Base-by-base conservation (phyloP, 2,113 vertebrate species). In the Apodemus sylvaticus region DNA sequence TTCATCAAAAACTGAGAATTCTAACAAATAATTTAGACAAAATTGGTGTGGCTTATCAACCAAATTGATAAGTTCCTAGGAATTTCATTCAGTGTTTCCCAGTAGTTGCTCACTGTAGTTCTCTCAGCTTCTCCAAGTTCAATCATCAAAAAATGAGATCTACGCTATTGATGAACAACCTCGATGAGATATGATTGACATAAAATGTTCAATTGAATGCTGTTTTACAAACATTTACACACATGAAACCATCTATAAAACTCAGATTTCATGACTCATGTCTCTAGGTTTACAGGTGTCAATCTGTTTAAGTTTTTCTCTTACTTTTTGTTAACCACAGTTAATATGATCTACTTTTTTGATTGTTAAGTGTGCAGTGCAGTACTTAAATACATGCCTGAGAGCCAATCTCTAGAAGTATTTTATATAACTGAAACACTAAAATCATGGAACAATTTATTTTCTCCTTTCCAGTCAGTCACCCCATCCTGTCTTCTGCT, bases 1-100 rank as follows among this genome's bases (percentile, higher is more conserved):
- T 74, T 94, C 36, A 92, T 87, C 29, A 93, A 85, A 89, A 29
- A 60, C 34, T 29, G 73, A 22, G 76, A 79, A 31, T 76, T 90
- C 26, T 60, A 48, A 94, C 53, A 39, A 89, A 55, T 90, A 76
- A 88, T 82, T 89, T 73, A 68, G 29, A 92, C 0, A 78, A 9
- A 86, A 42, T 31, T 77, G 85, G 24, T 13, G 4, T 5, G 77
- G 55, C 85, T 76, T 74, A 71, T 9, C 1, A n/a, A 93, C 13
- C 79, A 89, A 70, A 88, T 76, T 66, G 8, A 81, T 22, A 53
- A 82, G 12, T 24, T 45, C 10, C 66, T 78, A 39, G 31, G 55
- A 88, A 92, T 22, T 12, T 36, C 48, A 10, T 29, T 90, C 58
- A 68, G 12, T 2, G 0, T 8, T 94, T 81, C 22, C 11, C 36